A percentile compares a stretch with the other conserved stretches of the same genome.
Conservation (phyloP, 2,797 vertebrate species). For the Sarcoramphus papa region DNA sequence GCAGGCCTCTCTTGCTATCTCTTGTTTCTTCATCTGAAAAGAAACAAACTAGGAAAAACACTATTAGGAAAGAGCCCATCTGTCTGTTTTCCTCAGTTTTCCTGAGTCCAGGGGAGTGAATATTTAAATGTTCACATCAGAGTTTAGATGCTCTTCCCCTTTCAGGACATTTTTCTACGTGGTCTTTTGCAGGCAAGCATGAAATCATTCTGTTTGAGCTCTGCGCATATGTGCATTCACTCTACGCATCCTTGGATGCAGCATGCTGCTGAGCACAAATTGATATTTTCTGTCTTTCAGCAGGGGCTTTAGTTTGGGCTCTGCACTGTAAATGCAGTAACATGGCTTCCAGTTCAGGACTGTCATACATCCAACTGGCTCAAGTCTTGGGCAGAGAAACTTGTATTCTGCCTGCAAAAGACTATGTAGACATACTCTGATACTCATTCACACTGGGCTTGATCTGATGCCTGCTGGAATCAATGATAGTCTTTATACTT, state of each 20-base stretch:
- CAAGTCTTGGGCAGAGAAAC: background rate
- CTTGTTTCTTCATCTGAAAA: background rate
- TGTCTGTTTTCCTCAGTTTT: slow-evolving; percentile 14
- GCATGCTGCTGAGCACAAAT: background rate
- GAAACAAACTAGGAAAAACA: background rate
- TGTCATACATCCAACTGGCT: slow-evolving; percentile 61
- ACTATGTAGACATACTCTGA: slow-evolving; percentile 35
- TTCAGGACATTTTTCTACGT: slow-evolving; percentile 23
- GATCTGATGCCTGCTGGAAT: slow-evolving; percentile 45
- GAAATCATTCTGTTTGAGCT: slow-evolving; percentile 21
- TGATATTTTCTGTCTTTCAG: slow-evolving; percentile 54
- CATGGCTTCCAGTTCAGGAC: slow-evolving; percentile 43
- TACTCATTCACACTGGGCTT: slow-evolving; percentile 52
- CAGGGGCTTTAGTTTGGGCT: slow-evolving; percentile 21
- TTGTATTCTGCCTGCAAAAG: slow-evolving; percentile 41
- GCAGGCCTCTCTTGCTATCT: background rate
- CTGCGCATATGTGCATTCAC: slow-evolving; percentile 2
- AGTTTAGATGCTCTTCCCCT: background rate
- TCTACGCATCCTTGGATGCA: slow-evolving; percentile 20
- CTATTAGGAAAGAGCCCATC: background rate
- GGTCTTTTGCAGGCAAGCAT: slow-evolving; percentile 27
- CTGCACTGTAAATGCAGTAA: slow-evolving; percentile 17
- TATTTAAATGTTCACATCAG: background rate
- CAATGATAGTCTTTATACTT: slow-evolving; percentile 10
- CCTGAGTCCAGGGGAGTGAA: background rate